Conservation (phyloP, 2,113 vertebrate genomes). For the Patagioenas fasciata region DNA sequence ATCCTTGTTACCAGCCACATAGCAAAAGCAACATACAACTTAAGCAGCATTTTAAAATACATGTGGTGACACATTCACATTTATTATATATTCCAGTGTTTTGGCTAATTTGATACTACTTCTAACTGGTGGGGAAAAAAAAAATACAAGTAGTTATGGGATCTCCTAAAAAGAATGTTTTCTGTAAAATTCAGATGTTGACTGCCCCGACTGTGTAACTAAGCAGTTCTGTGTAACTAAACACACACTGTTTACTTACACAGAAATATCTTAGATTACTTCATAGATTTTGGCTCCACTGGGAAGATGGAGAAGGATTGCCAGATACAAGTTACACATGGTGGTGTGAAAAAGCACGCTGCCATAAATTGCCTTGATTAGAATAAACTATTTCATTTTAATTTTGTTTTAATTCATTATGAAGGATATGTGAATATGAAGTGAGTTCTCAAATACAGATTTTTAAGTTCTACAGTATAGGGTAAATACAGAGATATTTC, state of each 20-base stretch:
- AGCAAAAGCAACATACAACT: not conserved
- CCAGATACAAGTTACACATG: not conserved
- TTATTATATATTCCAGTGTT: not conserved
- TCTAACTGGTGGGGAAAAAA: conserved; percentile 4
- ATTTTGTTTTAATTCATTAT: conserved; percentile 54
- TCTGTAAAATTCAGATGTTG: conserved; percentile 54
- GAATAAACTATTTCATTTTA: conserved; percentile 28
- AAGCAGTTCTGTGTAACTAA: not conserved
- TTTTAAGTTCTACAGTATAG: conserved; percentile 63
- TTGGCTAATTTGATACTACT: conserved; percentile 1
- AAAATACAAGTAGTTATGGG: not conserved
- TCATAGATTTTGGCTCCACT: not conserved
- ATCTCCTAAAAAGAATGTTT: conserved; percentile 46
- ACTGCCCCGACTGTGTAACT: not conserved
- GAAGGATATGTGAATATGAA: conserved; percentile 42
- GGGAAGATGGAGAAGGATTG: not conserved
- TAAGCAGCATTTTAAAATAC: not conserved
- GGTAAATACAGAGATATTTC: conserved; percentile 61
- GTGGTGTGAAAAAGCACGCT: conserved; percentile 29
- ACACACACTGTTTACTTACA: not conserved
- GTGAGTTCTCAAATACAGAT: conserved; percentile 54
- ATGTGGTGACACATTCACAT: not conserved
- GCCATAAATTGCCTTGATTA: conserved; percentile 30
- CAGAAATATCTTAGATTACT: conserved; percentile 35
- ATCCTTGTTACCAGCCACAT: not conserved